phyloP scores from a whole-genome alignment of 2,113 vertebrate genomes.

The Anolis carolinensis region DNA sequence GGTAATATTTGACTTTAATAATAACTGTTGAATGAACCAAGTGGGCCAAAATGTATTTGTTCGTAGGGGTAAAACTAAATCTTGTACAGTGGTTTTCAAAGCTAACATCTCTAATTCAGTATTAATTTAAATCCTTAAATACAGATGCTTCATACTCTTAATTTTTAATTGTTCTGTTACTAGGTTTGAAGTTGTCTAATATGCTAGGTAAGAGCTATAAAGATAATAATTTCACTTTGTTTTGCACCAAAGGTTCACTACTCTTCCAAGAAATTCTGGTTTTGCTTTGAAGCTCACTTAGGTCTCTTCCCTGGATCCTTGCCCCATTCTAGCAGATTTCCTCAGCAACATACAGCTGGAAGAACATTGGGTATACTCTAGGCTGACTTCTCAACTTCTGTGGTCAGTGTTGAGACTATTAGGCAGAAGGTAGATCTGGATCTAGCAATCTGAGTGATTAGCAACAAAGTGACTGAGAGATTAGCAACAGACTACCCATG shows the following conservation, averaged over 20 bases:
- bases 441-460: too few species aligned
- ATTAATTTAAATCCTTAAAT: not conserved
- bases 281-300: not conserved
- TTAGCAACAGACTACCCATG: too few species aligned
- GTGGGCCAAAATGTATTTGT: not conserved
- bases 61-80: not conserved
- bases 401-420: too few species aligned
- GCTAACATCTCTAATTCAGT: not conserved
- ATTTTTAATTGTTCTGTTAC: not conserved
- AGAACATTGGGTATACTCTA: too few species aligned
- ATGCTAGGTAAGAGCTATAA: not conserved
- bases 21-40: not conserved
- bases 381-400: not conserved
- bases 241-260: too few species aligned
- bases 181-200: not conserved
- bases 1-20: conserved; percentile 70
- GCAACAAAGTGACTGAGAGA: too few species aligned
- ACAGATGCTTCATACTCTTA: not conserved
- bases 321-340: not conserved
- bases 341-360: not conserved
- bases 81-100: not conserved
- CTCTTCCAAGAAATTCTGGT: not conserved
- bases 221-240: too few species aligned
- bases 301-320: not conserved
- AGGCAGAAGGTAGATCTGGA: too few species aligned